Base-by-base conservation (phyloP, 2,797 vertebrate species). In the Gadopsis marmoratus region DNA sequence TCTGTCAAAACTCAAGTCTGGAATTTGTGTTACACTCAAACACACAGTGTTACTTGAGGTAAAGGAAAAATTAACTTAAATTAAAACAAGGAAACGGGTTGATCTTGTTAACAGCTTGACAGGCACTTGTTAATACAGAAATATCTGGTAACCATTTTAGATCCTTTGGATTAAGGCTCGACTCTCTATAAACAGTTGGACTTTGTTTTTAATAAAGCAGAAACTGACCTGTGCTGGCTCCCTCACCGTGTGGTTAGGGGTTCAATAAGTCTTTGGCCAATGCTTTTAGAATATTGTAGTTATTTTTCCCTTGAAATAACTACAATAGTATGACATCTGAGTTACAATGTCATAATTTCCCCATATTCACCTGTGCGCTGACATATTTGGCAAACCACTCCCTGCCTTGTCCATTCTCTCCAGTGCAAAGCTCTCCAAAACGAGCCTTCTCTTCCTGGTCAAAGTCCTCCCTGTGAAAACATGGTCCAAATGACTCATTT, bases 341-440 rank as follows among this genome's bases (percentile, higher is more conserved):
- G 35, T 29, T 35, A 58, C 35, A 12, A 45, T 58, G 51, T 65
- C 4, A 48, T 56, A 3, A 61, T 35, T 51, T 60, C 31, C 8
- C 16, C 10, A 9, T 64, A 17, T 59, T 95, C 67, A 99, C 98
- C 97, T 99, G 97, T 6, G 97, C 97, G 0, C 97, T 99, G 90
- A 99, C 97, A 0, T 97, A 97, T 90, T 97, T 96, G 0, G 98
- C 96, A 0, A 99, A 99, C 98, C 98, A 99, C 86, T 98, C 97
- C 53, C 98, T 94, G 90, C 97, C 97, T 89, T 98, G 97, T 29
- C 96, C 95, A 0, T 96, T 96, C 77, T 97, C 96, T 0, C 96
- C 96, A 4, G 96, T 96, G 94, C 98, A 99, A 43, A 98, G 95
- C 84, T 97, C 96, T 12, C 97, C 98, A 62, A 99, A 99, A 66